These are phyloP conservation scores for Todiramphus chloris DNA, from an alignment of 2,113 vertebrate genomes.

Conservation along the genomic window DNA sequence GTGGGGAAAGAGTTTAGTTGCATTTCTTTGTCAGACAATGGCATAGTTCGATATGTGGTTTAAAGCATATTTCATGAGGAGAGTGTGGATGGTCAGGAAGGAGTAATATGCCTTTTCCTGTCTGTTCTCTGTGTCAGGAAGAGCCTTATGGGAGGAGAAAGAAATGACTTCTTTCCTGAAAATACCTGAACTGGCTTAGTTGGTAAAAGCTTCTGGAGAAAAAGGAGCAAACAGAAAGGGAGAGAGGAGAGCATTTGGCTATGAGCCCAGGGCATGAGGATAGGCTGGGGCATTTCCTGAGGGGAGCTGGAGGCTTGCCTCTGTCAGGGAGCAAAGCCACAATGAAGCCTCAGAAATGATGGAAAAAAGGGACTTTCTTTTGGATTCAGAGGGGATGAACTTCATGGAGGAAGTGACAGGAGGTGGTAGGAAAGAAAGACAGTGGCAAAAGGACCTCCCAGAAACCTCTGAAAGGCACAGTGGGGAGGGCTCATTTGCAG, in stretches of 20 bases:
- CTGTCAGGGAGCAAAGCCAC: not conserved
- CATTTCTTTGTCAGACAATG: not conserved
- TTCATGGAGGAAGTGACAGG: not conserved
- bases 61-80: not conserved
- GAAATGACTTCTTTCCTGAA: not conserved
- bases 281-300: slow-evolving; percentile 10
- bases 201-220: not conserved
- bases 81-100: not conserved
- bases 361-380: not conserved
- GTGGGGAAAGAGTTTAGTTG: not conserved
- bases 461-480: slow-evolving; percentile 14
- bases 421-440: not conserved
- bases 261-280: not conserved
- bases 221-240: not conserved
- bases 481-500: not conserved
- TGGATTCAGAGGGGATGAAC: not conserved
- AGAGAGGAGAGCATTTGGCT: not conserved
- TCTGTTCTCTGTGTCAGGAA: not conserved
- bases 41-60: not conserved
- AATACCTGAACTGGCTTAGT: not conserved
- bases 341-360: slow-evolving; percentile 1
- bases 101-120: not conserved
- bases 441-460: slow-evolving; percentile 22
- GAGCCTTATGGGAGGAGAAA: not conserved
- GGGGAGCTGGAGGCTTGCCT: slow-evolving; percentile 19